Conservation (phyloP, 2,888 invertebrate species). For the Salpingus planirostris region DNA sequence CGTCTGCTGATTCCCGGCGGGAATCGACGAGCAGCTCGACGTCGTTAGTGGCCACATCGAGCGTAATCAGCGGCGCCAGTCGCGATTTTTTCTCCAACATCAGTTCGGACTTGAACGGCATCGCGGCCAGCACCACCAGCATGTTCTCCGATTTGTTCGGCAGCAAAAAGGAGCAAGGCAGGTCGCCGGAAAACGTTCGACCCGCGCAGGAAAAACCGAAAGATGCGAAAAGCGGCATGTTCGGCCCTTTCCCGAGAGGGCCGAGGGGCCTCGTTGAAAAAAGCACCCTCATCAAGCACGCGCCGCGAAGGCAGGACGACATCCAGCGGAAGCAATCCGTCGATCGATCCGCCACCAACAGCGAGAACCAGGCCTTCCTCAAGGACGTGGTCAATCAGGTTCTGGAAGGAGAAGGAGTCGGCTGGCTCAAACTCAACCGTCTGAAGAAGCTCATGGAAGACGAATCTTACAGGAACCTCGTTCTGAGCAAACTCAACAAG, state of each 20-base stretch:
- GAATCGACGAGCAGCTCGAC: conserved; percentile 52
- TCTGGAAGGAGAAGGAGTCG: conserved; percentile 86
- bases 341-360: conserved; percentile 65
- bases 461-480: conserved; percentile 93
- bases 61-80: conserved; percentile 56
- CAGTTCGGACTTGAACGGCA: conserved; percentile 85
- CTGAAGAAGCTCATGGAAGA: conserved; percentile 97
- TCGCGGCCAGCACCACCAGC: conserved; percentile 85
- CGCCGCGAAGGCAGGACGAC: conserved; percentile 59
- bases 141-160: conserved; percentile 95
- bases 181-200: conserved; percentile 21
- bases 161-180: conserved; percentile 44
- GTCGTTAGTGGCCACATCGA: conserved; percentile 53
- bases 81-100: conserved; percentile 85
- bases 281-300: conserved; percentile 80
- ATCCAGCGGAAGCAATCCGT: conserved; percentile 58
- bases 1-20: conserved; percentile 40
- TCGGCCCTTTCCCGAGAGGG: conserved; percentile 70
- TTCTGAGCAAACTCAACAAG: conserved; percentile 88
- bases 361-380: conserved; percentile 88
- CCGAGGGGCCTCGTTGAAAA: conserved; percentile 80
- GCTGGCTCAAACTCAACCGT: conserved; percentile 90
- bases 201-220: conserved; percentile 38
- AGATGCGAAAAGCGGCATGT: conserved; percentile 47
- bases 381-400: conserved; percentile 84